Conservation (phyloP, 2,797 vertebrate genomes). For the Coccyzus lansbergi region DNA sequence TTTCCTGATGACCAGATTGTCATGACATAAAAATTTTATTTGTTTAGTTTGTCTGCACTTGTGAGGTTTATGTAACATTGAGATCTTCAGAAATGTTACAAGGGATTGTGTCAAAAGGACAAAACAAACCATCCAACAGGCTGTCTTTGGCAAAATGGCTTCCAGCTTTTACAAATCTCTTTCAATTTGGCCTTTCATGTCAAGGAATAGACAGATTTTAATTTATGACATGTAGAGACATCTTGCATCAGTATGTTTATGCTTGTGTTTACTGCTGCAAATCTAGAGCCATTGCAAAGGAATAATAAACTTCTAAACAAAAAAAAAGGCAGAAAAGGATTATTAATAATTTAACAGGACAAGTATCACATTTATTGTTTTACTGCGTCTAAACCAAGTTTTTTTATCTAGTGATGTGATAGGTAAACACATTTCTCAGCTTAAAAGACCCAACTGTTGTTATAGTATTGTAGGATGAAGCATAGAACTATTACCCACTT, state of each 20-base stretch:
- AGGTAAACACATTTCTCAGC: neutral
- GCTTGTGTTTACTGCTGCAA: neutral
- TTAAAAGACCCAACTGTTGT: neutral
- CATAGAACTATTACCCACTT: neutral
- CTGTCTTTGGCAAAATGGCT: neutral
- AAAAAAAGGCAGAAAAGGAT: neutral
- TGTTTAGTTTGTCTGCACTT: neutral
- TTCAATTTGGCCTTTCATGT: constrained; percentile 29
- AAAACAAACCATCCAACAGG: neutral
- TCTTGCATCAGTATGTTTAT: neutral
- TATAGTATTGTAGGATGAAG: neutral
- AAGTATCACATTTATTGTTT: neutral
- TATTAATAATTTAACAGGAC: neutral
- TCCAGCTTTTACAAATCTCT: constrained; percentile 2
- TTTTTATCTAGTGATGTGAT: neutral
- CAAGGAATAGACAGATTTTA: neutral
- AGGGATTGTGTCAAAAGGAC: constrained; percentile 2
- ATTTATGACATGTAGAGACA: neutral
- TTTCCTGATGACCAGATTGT: neutral
- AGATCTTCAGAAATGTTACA: neutral
- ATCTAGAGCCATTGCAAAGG: fast-evolving
- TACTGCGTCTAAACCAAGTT: neutral
- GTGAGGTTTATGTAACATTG: neutral
- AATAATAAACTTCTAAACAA: neutral
- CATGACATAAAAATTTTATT: neutral